A percentile compares a stretch with the other conserved stretches of the same genome.
phyloP scores from a whole-genome alignment of 2,888 invertebrate species.

The Auanema freiburgensis region DNA sequence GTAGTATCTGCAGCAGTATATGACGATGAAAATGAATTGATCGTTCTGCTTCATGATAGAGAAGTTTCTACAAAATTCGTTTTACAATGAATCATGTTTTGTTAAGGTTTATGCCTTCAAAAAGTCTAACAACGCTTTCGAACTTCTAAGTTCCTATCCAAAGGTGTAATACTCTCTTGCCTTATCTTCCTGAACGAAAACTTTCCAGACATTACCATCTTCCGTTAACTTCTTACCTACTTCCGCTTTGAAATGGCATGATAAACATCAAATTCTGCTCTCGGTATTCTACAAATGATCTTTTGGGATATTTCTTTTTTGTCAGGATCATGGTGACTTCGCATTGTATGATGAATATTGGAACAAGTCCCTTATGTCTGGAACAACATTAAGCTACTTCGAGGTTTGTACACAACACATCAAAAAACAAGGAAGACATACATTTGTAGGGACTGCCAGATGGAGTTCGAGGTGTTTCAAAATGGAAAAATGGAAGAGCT shows the following conservation, averaged over 20 bases:
- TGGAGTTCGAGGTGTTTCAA: constrained; percentile 32
- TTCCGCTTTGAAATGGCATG: constrained; percentile 37
- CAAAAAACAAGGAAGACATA: background rate
- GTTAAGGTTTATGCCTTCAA: constrained; percentile 27
- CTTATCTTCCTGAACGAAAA: background rate
- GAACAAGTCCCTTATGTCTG: constrained; percentile 41
- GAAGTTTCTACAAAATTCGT: background rate
- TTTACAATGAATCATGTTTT: background rate
- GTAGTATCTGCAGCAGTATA: constrained; percentile 36
- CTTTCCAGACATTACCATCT: constrained; percentile 24
- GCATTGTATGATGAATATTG: constrained; percentile 44
- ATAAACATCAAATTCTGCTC: constrained; percentile 36
- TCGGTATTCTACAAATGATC: constrained; percentile 22
- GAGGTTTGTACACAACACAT: constrained; percentile 18
- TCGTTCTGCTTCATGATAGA: constrained; percentile 27
- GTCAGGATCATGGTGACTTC: constrained; percentile 38
- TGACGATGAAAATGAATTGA: constrained; percentile 32
- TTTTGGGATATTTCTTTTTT: background rate
- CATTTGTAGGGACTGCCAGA: constrained; percentile 37
- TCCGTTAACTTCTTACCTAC: constrained; percentile 34
- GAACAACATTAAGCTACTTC: constrained; percentile 30
- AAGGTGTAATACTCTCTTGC: background rate
- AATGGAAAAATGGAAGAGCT: constrained; percentile 28
- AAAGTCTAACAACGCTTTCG: too few relatives aligned
- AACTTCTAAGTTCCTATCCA: too few relatives aligned